Evolutionary conservation across 2,888 invertebrate genomes (phyloP), one percentile per base, ranked within the genome.

Genomic region (Maniola hyperantus): DNA sequence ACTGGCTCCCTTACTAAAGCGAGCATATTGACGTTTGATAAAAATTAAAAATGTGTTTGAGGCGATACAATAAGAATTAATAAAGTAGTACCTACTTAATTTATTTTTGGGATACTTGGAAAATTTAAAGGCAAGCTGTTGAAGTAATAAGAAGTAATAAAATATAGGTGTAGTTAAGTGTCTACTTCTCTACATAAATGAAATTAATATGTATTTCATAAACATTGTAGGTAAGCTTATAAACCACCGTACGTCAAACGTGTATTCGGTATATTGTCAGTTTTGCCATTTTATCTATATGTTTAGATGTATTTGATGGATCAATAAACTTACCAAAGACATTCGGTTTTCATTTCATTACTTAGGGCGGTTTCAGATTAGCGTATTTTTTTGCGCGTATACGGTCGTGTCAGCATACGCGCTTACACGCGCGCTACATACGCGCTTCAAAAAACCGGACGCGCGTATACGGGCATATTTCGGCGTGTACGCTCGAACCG

Each of bases 241-340:
- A 55, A 63, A 51, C 60, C 54, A 69, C 65, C 64, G 66, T 67
- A 64, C 70, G 66, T 69, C 51, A 64, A 66, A 71, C 69, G 73
- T 75, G 61, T 72, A 68, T 59, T 72, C 72, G 77, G 74, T 80
- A 79, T 76, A 77, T 78, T 81, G 79, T 79, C 80, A 77, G 77
- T 83, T 83, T 83, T 83, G 77, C 83, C 79, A 77, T 78, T 80
- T 79, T 79, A 79, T 76, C 73, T 79, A 72, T 71, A 65, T 71
- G 67, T 81, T 76, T 77, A 78, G 84, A 82, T 80, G 78, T 80
- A 82, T 81, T 73, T 72, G 55, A 72, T 80, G 73, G 78, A 73
- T 75, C 77, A 82, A 83, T 87, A 89, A 88, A 89, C 69, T 82
- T 88, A 89, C 90, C 90, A 90, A 90, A 90, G 89, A 89, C 53